A percentile compares a stretch with the other conserved stretches of the same genome.
Conservation (phyloP, 2,797 vertebrate genomes). For the Pogonophryne albipinna region DNA sequence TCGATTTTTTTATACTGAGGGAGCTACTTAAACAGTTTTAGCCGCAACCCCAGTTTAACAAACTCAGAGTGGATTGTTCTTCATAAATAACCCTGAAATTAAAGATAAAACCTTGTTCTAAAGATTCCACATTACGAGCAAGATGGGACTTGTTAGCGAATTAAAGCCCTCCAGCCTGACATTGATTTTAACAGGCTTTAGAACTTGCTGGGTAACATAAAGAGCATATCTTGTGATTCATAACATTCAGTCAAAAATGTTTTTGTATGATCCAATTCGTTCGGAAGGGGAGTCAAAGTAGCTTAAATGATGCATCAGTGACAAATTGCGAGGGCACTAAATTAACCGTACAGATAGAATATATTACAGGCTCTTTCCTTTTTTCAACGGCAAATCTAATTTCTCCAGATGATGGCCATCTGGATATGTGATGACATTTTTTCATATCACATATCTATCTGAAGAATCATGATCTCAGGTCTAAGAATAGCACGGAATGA, state of each 20-base stretch:
- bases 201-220: conserved; percentile 12
- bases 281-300: not conserved
- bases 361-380: not conserved
- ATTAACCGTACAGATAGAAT: conserved; percentile 13
- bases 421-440: not conserved
- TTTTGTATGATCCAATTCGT: not conserved
- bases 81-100: conserved; percentile 42
- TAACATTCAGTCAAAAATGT: not conserved
- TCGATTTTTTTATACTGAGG: conserved; percentile 9
- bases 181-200: conserved; percentile 29
- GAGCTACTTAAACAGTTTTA: conserved; percentile 41
- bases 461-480: not conserved
- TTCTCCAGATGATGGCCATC: conserved; percentile 3
- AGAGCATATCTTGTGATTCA: not conserved
- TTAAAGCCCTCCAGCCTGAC: conserved; percentile 35
- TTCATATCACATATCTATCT: not conserved
- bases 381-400: conserved; percentile 1
- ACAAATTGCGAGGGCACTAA: not conserved
- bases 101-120: conserved; percentile 39
- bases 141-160: conserved; percentile 36
- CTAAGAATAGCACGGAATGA: not conserved
- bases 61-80: conserved; percentile 35
- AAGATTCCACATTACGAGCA: conserved; percentile 38
- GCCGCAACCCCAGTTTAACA: conserved; percentile 20
- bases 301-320: conserved; percentile 2